Base-by-base conservation (phyloP, 2,113 vertebrate genomes). In the Lichenostomus cassidix region DNA sequence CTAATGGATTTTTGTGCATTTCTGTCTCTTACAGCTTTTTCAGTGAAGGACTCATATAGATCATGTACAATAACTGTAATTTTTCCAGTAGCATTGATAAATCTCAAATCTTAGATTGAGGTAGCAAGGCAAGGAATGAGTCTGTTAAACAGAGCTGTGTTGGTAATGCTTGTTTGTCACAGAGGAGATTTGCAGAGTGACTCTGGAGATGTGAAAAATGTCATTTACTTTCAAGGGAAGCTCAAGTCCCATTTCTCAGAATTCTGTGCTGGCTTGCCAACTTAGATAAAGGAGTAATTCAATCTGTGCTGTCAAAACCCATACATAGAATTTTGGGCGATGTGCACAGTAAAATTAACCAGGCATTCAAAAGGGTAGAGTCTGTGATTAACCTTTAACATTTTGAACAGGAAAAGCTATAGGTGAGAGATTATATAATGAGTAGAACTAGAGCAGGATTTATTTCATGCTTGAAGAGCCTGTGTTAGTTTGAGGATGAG, bases 321-420 rank as follows among this genome's bases (percentile, higher is more conserved):
- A 0, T 87, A 27, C 15, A 21, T 59, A 60, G 80, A 31, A 94
- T 79, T 89, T 53, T 83, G 58, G 52, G 15, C 70, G 79, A 91
- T 84, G 71, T 78, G 78, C 71, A 59, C 59, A 62, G 83, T 70
- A 87, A 82, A 94, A 87, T 80, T 88, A 76, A 83, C 75, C 59
- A 74, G 85, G 75, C 52, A 11, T 90, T 76, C 81, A 44, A 39
- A 67, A 59, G 52, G 33, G 27, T 21, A 67, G 82, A 86, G 62
- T 44, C 71, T 44, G 52, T 84, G 75, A 87, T 95, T 92, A 95
- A 75, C 94, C 83, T 94, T 94, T 93, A 83, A 65, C 68, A 71
- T 81, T 85, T 80, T 70, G 68, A 92, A 82, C 70, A 68, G 35
- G 63, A 83, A 92, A 89, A 94, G 69, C 74, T 96, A 52, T 37